Conservation (phyloP, 2,888 invertebrate genomes). For the Metallyticus violacea region DNA sequence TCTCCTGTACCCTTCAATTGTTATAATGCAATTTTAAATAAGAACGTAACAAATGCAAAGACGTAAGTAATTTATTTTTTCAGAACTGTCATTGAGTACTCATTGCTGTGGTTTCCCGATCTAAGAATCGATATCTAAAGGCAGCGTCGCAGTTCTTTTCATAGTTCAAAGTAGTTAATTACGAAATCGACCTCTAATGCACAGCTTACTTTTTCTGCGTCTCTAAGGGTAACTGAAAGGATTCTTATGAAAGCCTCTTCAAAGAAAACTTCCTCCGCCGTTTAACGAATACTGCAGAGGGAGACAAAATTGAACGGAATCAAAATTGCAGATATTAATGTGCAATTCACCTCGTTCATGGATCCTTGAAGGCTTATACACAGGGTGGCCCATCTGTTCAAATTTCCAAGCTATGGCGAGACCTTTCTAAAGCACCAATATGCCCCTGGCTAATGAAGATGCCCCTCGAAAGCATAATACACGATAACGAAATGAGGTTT, state of each 20-base stretch:
- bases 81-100: background rate
- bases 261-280: background rate
- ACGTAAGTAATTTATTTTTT: background rate
- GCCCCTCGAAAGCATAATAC: too few relatives aligned
- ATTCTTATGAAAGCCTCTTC: background rate
- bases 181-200: background rate
- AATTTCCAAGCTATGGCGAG: too few relatives aligned
- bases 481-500: too few relatives aligned
- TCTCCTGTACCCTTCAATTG: too few relatives aligned
- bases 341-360: too few relatives aligned
- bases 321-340: too few relatives aligned
- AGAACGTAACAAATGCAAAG: background rate
- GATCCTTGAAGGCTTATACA: too few relatives aligned
- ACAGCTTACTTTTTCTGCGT: background rate
- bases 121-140: background rate
- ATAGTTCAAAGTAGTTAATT: background rate
- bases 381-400: too few relatives aligned
- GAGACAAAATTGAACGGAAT: too few relatives aligned
- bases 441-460: too few relatives aligned
- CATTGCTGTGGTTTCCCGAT: background rate
- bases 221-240: background rate
- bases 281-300: background rate
- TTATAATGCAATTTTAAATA: too few relatives aligned
- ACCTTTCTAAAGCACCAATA: too few relatives aligned
- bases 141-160: background rate